Evolutionary conservation across 2,797 vertebrate genomes (phyloP).

Genomic region (Catamblyrhynchus diadema): DNA sequence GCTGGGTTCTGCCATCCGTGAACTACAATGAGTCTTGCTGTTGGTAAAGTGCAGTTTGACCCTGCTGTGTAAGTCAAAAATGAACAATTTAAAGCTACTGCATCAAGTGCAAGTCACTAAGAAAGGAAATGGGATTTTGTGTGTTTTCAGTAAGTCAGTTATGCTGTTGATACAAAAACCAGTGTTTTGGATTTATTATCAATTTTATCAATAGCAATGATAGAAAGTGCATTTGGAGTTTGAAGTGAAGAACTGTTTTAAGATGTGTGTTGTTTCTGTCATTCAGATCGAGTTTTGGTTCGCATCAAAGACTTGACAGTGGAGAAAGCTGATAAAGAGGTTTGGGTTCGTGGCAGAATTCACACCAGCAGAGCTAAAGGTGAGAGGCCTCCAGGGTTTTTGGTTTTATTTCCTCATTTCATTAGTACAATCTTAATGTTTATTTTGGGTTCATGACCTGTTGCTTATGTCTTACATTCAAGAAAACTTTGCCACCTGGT

Average conservation of each 20-base stretch:
- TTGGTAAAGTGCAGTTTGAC: not conserved
- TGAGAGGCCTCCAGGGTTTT: slow-evolving; percentile 69
- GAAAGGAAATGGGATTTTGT: not conserved
- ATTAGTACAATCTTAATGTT: not conserved
- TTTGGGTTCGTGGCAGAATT: slow-evolving; percentile 94
- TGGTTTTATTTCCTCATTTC: not conserved
- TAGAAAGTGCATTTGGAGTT: not conserved
- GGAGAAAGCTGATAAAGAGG: slow-evolving; percentile 87
- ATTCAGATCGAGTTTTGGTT: slow-evolving; percentile 86
- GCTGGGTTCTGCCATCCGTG: not conserved
- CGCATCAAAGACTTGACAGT: slow-evolving; percentile 85
- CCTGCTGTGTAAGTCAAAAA: not conserved
- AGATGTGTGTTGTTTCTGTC: not conserved
- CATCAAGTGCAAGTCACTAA: not conserved
- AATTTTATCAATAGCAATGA: not conserved
- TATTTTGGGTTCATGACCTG: not conserved
- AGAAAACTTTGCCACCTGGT: not conserved
- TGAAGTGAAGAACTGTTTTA: not conserved
- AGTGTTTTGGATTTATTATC: not conserved
- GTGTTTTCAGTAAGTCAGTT: not conserved
- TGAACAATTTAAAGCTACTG: not conserved
- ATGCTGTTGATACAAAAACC: not conserved
- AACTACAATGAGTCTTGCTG: not conserved
- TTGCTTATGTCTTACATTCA: not conserved
- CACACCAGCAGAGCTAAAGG: slow-evolving; percentile 99